Base-by-base conservation (phyloP, 2,797 vertebrate genomes). In the Cetoscarus ocellatus region DNA sequence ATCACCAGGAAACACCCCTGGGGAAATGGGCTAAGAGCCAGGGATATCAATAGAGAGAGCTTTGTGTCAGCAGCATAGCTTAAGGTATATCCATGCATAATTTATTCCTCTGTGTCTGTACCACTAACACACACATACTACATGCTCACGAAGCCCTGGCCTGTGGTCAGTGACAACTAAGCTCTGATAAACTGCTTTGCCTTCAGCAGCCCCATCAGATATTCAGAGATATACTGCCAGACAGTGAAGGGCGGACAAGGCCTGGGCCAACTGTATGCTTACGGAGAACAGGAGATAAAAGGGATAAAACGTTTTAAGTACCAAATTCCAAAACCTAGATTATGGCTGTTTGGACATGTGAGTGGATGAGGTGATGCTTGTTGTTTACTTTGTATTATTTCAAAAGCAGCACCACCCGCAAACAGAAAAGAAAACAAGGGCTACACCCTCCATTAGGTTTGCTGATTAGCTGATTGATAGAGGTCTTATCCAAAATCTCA, bases 71-170 rank as follows among this genome's bases (percentile, higher is more conserved):
- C 79, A 60, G 63, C 61, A 48, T 36, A 7, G 53, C 62, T 79
- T 17, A 85, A 83, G 79, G 77, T 84, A 79, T 68, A 58, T 18
- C 70, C 67, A 82, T 92, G 78, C 73, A 91, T 93, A 81, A 92
- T 92, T 87, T 76, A 93, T 85, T 65, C 38, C 59, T 70, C 42
- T 7, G 9, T 18, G 59, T 78, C 77, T 51, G 54, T 70, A 78
- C 72, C 54, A 60, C 49, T 54, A 36, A 49, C 65, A 39, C 54
- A 49, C 43, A 53, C 8, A 27, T 57, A 10, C 14, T 11, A 53
- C 35, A 36, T 67, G 60, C 49, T 70, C 58, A 63, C 34, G 62
- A 47, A 62, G 40, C n/a, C 53, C 35, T 55, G 35, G 53, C 54
- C 61, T 65, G 6, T 50, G 17, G 61, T 60, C 75, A 66, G 38